Conservation (phyloP, 2,888 invertebrate genomes). For the Drosophila quinaria region DNA sequence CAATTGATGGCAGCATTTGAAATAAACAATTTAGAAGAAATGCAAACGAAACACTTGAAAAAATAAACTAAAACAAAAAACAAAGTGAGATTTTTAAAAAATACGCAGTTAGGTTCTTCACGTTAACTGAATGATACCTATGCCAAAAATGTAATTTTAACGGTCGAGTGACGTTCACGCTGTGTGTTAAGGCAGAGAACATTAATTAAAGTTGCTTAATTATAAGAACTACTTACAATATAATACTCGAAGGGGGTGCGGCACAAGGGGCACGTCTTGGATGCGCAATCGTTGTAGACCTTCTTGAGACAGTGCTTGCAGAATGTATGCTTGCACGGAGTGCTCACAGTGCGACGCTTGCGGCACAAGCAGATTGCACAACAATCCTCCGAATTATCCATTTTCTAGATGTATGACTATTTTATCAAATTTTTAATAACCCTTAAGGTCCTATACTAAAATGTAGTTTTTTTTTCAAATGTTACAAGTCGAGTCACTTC, state of each 20-base stretch:
- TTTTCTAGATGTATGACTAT: constrained; percentile 15
- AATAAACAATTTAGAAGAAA: constrained; percentile 24
- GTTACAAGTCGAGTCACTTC: constrained; percentile 7
- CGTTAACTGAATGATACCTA: constrained; percentile 26
- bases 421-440: background rate
- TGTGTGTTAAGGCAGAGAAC: background rate
- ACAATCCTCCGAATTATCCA: constrained; percentile 37
- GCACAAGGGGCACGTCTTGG: constrained; percentile 60
- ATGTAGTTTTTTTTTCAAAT: constrained; percentile 7
- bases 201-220: background rate
- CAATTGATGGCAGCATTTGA: background rate
- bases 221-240: constrained; percentile 51
- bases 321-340: constrained; percentile 57
- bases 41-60: background rate
- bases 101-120: background rate
- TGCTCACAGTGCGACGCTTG: constrained; percentile 49
- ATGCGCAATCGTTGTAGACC: constrained; percentile 36
- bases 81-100: constrained; percentile 11
- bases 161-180: constrained; percentile 33
- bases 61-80: background rate
- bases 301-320: constrained; percentile 53
- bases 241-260: constrained; percentile 61
- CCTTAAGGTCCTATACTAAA: background rate
- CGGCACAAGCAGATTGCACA: constrained; percentile 54
- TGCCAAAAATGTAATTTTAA: constrained; percentile 51